A percentile compares a stretch with the other conserved stretches of the same genome.
Conservation (phyloP, 2,888 invertebrate genomes). For the Scaptomyza polygonia region DNA sequence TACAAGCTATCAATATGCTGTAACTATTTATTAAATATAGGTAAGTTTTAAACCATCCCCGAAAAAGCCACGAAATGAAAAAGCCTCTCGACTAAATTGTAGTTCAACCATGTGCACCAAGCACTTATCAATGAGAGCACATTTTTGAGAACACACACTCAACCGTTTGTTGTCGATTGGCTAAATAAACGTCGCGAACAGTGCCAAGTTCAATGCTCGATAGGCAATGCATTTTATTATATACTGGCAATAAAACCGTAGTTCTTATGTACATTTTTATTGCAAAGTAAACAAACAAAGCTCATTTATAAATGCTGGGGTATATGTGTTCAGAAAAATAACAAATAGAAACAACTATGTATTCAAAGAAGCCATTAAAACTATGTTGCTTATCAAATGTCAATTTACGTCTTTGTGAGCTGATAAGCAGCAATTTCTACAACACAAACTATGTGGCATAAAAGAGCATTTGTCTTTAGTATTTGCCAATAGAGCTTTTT, state of each 20-base stretch:
- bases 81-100: background rate
- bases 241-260: background rate
- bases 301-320: background rate
- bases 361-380: conserved; percentile 19
- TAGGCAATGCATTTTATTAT: conserved; percentile 46
- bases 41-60: background rate
- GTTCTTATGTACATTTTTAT: background rate
- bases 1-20: too few relatives aligned
- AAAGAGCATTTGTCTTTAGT: conserved; percentile 28
- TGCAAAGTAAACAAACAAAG: conserved; percentile 13
- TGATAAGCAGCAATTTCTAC: conserved; percentile 24
- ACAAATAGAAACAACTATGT: conserved; percentile 1
- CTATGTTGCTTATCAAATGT: conserved; percentile 35
- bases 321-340: conserved; percentile 7
- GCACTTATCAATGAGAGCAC: conserved; percentile 27
- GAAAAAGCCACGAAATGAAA: background rate
- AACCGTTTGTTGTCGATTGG: conserved; percentile 16
- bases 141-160: conserved; percentile 12
- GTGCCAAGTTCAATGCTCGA: conserved; percentile 71
- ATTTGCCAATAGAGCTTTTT: conserved; percentile 16
- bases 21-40: background rate
- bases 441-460: too few relatives aligned
- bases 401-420: conserved; percentile 13
- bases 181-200: conserved; percentile 13
- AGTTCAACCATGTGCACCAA: conserved; percentile 2